phyloP scores from a whole-genome alignment of 2,797 vertebrate species.

The Hylomyscus alleni region DNA sequence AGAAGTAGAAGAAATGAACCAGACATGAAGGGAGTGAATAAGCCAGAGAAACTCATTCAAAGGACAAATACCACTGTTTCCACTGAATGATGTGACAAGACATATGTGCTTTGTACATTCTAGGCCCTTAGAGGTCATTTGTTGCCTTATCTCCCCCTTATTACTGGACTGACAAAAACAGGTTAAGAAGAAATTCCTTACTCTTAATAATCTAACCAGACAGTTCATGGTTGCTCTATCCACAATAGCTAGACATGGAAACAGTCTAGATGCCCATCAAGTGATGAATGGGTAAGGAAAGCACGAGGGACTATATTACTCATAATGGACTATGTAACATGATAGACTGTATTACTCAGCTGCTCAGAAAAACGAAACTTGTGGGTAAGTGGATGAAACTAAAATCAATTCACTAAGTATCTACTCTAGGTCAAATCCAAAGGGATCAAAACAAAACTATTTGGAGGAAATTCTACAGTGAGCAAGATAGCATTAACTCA shows the following conservation, averaged over 20 bases:
- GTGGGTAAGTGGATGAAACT: neutral
- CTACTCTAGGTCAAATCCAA: neutral
- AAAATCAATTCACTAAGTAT: neutral
- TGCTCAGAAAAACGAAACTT: neutral
- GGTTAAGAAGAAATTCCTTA: neutral
- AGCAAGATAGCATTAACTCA: neutral
- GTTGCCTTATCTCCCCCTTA: neutral
- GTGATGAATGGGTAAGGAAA: neutral
- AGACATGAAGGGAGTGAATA: neutral
- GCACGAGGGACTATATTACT: no score
- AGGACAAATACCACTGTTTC: neutral
- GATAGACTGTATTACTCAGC: neutral
- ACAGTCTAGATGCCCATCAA: neutral
- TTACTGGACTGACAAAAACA: neutral
- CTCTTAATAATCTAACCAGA: neutral
- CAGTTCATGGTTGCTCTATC: neutral
- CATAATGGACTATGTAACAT: neutral
- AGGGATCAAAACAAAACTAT: slow-evolving; percentile 13
- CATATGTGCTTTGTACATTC: neutral
- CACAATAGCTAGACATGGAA: neutral
- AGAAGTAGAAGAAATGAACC: slow-evolving; percentile 22
- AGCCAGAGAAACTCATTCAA: neutral
- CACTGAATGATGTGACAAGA: neutral
- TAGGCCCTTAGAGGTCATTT: neutral
- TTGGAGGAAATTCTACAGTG: neutral